phyloP scores from a whole-genome alignment of 1,140 invertebrate genomes.

The Drosophila parabipectinata region DNA sequence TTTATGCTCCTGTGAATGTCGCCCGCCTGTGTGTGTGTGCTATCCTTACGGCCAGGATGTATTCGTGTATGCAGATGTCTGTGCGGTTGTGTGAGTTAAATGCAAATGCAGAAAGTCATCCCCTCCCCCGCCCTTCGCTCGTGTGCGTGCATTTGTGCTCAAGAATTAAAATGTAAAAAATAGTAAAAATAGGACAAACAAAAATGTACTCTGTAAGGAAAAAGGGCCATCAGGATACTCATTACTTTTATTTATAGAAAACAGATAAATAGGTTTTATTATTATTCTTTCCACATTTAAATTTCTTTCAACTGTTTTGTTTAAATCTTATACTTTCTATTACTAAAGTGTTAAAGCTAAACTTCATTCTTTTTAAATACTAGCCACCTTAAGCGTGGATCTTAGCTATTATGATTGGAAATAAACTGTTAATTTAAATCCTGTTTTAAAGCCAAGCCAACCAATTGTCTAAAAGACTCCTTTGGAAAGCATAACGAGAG shows the following conservation, averaged over 20 bases:
- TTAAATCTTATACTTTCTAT: too few relatives aligned
- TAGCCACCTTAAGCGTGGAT: too few relatives aligned
- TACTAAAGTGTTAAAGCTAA: too few relatives aligned
- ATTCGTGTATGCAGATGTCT: conserved; percentile 11
- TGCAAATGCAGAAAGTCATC: conserved; percentile 76
- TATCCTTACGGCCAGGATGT: not conserved
- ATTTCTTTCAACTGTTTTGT: too few relatives aligned
- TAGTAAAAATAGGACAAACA: conserved; percentile 19
- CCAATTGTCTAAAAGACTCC: not conserved
- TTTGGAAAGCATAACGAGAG: conserved; percentile 4
- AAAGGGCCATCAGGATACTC: conserved; percentile 12
- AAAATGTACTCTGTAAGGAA: not conserved
- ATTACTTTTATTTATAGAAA: too few relatives aligned
- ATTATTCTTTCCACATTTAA: too few relatives aligned
- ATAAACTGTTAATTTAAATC: not conserved
- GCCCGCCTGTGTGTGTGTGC: not conserved
- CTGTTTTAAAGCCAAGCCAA: not conserved
- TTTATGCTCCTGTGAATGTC: conserved; percentile 55
- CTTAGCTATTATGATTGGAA: too few relatives aligned
- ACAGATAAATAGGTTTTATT: too few relatives aligned
- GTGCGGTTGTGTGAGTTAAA: conserved; percentile 47
- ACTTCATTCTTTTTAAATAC: too few relatives aligned
- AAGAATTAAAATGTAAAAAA: conserved; percentile 76
- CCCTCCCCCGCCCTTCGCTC: conserved; percentile 31
- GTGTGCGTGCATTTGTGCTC: conserved; percentile 68